Evolutionary conservation across 2,888 invertebrate species (phyloP).

Genomic region (Dyspetes luteomarginatus): DNA sequence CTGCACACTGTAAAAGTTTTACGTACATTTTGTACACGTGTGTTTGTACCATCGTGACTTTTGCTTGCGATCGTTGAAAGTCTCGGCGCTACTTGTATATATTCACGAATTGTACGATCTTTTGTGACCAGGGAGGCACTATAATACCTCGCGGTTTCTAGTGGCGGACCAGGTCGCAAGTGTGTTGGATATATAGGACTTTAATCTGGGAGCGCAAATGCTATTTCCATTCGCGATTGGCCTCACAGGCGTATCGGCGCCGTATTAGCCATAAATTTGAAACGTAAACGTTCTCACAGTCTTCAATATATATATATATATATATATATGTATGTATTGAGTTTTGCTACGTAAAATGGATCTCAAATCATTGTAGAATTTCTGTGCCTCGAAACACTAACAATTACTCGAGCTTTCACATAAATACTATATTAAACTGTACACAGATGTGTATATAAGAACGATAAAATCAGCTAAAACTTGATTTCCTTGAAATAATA

Average conservation of each 20-base stretch:
- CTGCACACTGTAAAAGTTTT: conserved; percentile 9
- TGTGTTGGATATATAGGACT: conserved; percentile 6
- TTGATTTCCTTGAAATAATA: background rate
- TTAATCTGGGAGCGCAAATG: conserved; percentile 42
- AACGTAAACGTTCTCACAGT: conserved; percentile 45
- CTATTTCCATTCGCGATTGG: conserved; percentile 70
- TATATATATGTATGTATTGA: background rate
- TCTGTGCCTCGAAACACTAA: conserved; percentile 34
- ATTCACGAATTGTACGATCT: conserved; percentile 23
- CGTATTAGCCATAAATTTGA: conserved; percentile 70
- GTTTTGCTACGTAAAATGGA: conserved; percentile 15
- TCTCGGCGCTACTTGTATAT: background rate
- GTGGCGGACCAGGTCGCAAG: conserved; percentile 21
- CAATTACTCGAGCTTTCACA: conserved; percentile 20
- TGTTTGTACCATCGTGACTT: background rate
- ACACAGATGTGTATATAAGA: background rate
- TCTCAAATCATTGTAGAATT: conserved; percentile 30
- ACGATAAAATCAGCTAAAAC: background rate
- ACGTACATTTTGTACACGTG: conserved; percentile 8
- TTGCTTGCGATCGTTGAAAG: conserved; percentile 36
- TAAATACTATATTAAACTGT: background rate
- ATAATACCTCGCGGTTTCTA: conserved; percentile 25
- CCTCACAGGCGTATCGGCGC: conserved; percentile 68
- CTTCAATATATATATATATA: background rate
- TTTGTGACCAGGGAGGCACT: conserved; percentile 24